Percentiles rank a stretch among this genome's conserved stretches.
phyloP scores from a whole-genome alignment of 2,797 vertebrate species.

The Arnoldichthys spilopterus region DNA sequence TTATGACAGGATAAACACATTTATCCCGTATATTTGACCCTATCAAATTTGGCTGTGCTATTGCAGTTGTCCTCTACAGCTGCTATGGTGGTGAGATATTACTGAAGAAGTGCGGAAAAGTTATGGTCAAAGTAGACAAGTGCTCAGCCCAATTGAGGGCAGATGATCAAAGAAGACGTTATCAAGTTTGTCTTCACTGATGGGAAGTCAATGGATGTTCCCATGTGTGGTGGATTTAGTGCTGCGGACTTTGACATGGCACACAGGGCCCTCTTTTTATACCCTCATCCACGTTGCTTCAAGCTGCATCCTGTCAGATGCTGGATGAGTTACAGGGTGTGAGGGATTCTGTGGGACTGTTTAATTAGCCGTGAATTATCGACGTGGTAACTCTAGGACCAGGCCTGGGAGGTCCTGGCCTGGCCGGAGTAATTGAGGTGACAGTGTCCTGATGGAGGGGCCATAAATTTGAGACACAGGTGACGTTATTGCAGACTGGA shows the following conservation, averaged over 20 bases:
- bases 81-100: background rate
- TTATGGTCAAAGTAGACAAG: constrained; percentile 4
- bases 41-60: background rate
- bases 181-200: constrained; percentile 51
- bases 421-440: constrained; percentile 43
- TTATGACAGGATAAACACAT: background rate
- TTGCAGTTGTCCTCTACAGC: background rate
- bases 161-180: constrained; percentile 41
- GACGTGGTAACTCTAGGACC: constrained; percentile 22
- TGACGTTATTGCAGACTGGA: constrained; percentile 9
- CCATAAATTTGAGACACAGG: constrained; percentile 45
- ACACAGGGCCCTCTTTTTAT: constrained; percentile 5
- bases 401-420: constrained; percentile 20
- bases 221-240: constrained; percentile 57
- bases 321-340: constrained; percentile 35
- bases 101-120: background rate
- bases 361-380: constrained; percentile 58
- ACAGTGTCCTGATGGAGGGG: constrained; percentile 42
- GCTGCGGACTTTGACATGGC: constrained; percentile 49
- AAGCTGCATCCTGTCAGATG: background rate
- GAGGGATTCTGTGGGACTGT: constrained; percentile 37
- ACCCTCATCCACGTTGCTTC: constrained; percentile 1
- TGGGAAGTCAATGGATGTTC: constrained; percentile 55
- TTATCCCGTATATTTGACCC: background rate
- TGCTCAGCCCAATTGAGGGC: background rate